A percentile compares a stretch with the other conserved stretches of the same genome.
Conservation (phyloP, 2,888 invertebrate genomes). For the Campaea margaritaria region DNA sequence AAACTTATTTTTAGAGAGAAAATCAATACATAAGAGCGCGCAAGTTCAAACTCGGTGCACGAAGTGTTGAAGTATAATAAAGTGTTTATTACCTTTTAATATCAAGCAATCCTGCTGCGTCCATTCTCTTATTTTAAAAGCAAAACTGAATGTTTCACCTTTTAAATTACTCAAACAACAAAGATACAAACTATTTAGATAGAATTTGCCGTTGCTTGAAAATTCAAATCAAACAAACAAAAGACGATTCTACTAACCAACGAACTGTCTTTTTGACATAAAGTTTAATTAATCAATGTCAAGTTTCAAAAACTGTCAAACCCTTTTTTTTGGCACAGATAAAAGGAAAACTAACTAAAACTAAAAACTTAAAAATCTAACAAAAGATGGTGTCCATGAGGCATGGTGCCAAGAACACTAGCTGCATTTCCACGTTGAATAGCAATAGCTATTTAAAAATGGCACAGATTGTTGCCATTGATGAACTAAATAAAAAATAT, state of each 20-base stretch:
- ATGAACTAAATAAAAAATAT: no score
- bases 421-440: no score
- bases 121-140: slow-evolving; percentile 47
- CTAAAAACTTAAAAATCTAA: no score
- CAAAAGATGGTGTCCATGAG: no score
- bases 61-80: slow-evolving; percentile 34
- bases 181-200: slow-evolving; percentile 1
- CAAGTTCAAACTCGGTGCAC: slow-evolving; percentile 69
- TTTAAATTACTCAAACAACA: no score
- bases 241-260: slow-evolving; percentile 37
- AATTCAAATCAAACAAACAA: slow-evolving; percentile 21
- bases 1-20: slow-evolving; percentile 79
- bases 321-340: no score
- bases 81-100: slow-evolving; percentile 59
- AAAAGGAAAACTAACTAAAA: no score
- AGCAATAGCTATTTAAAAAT: no score
- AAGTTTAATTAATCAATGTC: no score
- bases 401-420: no score
- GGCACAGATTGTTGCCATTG: no score
- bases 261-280: not conserved
- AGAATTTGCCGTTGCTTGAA: no score
- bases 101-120: slow-evolving; percentile 52
- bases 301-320: not conserved
- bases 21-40: slow-evolving; percentile 83
- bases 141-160: not conserved